Base-by-base conservation (phyloP, 2,113 vertebrate genomes). In the Leptobrachium ailaonicum region DNA sequence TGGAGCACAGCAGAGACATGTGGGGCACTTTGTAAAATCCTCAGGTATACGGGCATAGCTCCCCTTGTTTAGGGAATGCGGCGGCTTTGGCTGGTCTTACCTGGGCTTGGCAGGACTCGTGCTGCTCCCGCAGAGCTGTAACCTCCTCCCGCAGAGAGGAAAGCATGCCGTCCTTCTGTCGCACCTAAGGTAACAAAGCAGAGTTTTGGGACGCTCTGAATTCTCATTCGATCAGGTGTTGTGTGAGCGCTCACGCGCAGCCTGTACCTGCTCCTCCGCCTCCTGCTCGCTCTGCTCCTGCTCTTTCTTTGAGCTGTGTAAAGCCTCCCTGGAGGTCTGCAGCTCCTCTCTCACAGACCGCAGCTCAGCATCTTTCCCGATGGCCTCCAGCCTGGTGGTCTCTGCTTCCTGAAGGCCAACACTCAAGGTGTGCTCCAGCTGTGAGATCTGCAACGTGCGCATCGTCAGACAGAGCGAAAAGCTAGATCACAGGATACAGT, bases 31-130 rank as follows among this genome's bases (percentile, higher is more conserved):
- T 32, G 20, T 32, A 32, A 32, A 32, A 32, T 32, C 20, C 20
- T 32, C 20, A 0, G 20, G 20, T 32, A 32, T 32, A 32, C 20
- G 20, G 20, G 20, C 20, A 32, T 32, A 32, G 20, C 20, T 32
- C 20, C 20, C 20, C 20, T 32, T 0, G 20, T 32, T 32, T 32
- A 32, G 20, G 20, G 20, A 32, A 32, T 32, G 20, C 20, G 20
- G 20, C 20, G 20, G 20, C 20, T 32, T 32, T 32, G 20, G 56
- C 3, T 14, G 4, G 0, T 9, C 72, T 64, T 77, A 88, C 87
- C 83, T 85, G 84, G 8, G 76, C 67, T 79, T 80, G 86, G 80
- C 87, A 88, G 75, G 78, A 80, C 63, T 76, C 82, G 73, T 82
- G 84, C 71, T 84, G 84, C 63, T 83, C 76, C 8, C 76, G 79